Percentiles rank a stretch among this genome's conserved stretches.
Evolutionary conservation across 2,888 invertebrate genomes (phyloP).

Genomic region (Tanaodytes sp.): DNA sequence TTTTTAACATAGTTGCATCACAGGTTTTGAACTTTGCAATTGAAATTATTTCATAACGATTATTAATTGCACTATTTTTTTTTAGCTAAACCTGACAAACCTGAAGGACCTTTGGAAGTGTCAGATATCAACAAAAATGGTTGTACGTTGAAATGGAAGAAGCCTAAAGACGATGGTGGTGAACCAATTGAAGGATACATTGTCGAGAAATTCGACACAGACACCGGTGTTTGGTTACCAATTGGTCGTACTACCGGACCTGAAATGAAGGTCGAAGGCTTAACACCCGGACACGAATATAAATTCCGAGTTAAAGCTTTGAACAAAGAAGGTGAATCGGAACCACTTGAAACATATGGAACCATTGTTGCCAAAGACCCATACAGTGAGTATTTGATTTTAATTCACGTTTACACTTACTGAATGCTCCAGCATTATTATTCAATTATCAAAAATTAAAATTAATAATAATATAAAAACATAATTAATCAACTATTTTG

Average conservation of each 20-base stretch:
- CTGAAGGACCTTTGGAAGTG: slow-evolving; percentile 92
- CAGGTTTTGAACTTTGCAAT: too few relatives aligned
- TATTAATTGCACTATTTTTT: too few relatives aligned
- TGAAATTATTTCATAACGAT: too few relatives aligned
- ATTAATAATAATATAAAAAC: too few relatives aligned
- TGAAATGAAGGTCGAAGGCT: slow-evolving; percentile 90
- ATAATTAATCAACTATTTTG: too few relatives aligned
- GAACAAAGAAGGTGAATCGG: slow-evolving; percentile 95
- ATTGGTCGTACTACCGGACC: slow-evolving; percentile 88
- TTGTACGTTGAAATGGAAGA: slow-evolving; percentile 91
- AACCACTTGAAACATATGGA: slow-evolving; percentile 86
- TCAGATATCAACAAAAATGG: slow-evolving; percentile 87
- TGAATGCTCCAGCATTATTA: too few relatives aligned
- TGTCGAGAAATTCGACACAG: slow-evolving; percentile 85
- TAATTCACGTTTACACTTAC: slow-evolving; percentile 49
- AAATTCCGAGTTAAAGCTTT: slow-evolving; percentile 95
- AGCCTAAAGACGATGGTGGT: slow-evolving; percentile 96
- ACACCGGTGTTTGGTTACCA: slow-evolving; percentile 91
- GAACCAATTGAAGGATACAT: slow-evolving; percentile 90
- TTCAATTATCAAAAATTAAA: too few relatives aligned
- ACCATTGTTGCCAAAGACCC: slow-evolving; percentile 93
- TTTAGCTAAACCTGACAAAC: slow-evolving; percentile 81
- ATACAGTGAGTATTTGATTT: slow-evolving; percentile 79
- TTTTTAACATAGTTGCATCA: too few relatives aligned
- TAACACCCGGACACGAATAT: slow-evolving; percentile 93